phyloP scores from a whole-genome alignment of 2,888 invertebrate species.

The Xanthorhoe designata region DNA sequence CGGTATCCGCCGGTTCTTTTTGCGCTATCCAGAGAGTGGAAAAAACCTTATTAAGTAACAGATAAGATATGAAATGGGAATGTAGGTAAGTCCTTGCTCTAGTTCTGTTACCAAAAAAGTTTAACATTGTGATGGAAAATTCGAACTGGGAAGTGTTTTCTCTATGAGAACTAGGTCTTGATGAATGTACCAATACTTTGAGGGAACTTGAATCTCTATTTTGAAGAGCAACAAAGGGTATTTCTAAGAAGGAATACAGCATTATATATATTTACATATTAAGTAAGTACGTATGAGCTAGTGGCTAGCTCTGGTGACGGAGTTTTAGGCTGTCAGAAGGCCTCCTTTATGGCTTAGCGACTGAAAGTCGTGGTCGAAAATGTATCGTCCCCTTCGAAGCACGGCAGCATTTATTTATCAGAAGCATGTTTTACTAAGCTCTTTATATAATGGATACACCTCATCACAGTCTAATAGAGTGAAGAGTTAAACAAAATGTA shows the following conservation, averaged over 20 bases:
- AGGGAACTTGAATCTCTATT: background rate
- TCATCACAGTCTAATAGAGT: background rate
- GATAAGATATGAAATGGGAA: conserved; percentile 30
- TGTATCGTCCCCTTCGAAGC: no score
- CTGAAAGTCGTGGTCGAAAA: no score
- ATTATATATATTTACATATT: no score
- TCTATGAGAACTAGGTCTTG: background rate
- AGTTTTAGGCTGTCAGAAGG: no score
- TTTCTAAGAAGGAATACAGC: no score
- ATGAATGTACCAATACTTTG: background rate
- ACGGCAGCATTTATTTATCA: no score
- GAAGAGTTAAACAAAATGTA: conserved; percentile 9
- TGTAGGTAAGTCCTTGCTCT: conserved; percentile 9
- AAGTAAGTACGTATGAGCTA: background rate
- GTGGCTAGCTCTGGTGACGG: background rate
- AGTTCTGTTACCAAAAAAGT: conserved; percentile 5
- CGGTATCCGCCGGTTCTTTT: conserved; percentile 19
- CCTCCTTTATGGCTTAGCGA: no score
- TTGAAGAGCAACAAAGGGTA: background rate
- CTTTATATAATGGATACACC: background rate
- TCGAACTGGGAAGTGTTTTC: background rate
- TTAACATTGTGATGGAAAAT: conserved; percentile 2
- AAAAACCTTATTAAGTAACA: conserved; percentile 18
- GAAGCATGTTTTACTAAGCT: no score
- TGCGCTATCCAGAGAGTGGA: background rate